Evolutionary conservation across 2,797 vertebrate species (phyloP).

Genomic region (Cossypha dichroa): DNA sequence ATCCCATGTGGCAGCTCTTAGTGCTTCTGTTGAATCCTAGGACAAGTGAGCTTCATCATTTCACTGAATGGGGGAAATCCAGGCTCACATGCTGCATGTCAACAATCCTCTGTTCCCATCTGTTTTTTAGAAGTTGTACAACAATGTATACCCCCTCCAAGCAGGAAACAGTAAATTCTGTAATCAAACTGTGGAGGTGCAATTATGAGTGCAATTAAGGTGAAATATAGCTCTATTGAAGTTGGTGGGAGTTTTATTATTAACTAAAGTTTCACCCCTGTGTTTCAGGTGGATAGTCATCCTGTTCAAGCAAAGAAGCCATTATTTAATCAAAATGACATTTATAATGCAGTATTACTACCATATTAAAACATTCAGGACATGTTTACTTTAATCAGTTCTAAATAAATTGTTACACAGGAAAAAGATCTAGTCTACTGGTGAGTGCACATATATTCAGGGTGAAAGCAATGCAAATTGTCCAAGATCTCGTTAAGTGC

Average conservation of each 20-base stretch:
- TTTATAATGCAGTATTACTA: background rate
- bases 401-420: constrained; percentile 17
- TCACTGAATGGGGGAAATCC: background rate
- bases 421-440: background rate
- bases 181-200: background rate
- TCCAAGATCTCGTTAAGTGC: background rate
- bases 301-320: constrained; percentile 15
- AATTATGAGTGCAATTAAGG: constrained; percentile 31
- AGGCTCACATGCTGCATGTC: background rate
- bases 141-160: background rate
- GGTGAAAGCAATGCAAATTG: background rate
- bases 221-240: constrained; percentile 60
- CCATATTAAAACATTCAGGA: background rate
- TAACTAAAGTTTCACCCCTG: constrained; percentile 23
- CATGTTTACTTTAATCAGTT: constrained; percentile 20
- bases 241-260: constrained; percentile 30
- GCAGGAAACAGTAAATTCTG: background rate
- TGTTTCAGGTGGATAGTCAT: background rate
- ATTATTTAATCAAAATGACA: constrained; percentile 15
- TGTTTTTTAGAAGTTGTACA: background rate
- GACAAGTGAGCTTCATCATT: background rate
- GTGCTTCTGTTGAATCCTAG: background rate
- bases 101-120: background rate
- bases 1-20: background rate
- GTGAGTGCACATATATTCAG: background rate